phyloP scores from a whole-genome alignment of 2,113 vertebrate genomes.

The Pelodiscus sinensis region DNA sequence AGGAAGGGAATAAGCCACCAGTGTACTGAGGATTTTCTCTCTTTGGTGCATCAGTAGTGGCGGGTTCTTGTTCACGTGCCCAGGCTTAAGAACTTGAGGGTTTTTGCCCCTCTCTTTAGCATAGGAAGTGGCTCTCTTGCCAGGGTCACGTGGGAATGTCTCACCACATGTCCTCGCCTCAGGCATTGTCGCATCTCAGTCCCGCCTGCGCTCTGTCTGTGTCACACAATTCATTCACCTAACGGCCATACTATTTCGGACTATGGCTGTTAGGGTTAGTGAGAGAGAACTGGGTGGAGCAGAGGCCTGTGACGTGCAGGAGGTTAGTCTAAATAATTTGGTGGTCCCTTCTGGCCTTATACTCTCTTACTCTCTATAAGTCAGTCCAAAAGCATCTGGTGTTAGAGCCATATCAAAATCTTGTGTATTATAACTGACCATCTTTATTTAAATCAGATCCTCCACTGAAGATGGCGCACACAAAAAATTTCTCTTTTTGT shows the following conservation, averaged over 20 bases:
- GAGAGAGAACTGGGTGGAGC: not conserved
- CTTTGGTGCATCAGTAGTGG: not conserved
- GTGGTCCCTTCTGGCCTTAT: not conserved
- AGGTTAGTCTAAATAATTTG: not conserved
- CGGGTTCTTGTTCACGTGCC: not conserved
- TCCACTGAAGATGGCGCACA: not conserved
- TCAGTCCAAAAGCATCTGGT: not conserved
- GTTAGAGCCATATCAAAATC: not conserved
- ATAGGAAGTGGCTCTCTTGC: not conserved
- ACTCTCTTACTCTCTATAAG: fast-evolving
- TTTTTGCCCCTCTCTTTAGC: not conserved
- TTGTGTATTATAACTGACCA: not conserved
- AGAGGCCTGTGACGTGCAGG: not conserved
- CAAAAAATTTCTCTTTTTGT: not conserved
- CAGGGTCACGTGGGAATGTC: not conserved
- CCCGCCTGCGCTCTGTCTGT: not conserved
- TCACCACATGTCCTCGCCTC: not conserved
- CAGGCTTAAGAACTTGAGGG: not conserved
- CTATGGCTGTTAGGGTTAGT: not conserved
- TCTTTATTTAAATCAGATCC: not conserved
- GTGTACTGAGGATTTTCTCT: not conserved
- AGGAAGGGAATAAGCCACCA: not conserved
- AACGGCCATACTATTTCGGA: not conserved
- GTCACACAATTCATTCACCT: not conserved
- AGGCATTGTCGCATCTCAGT: not conserved